These are phyloP conservation scores for Torymus tubicola DNA, from an alignment of 2,888 invertebrate genomes.

Conservation along the genomic window DNA sequence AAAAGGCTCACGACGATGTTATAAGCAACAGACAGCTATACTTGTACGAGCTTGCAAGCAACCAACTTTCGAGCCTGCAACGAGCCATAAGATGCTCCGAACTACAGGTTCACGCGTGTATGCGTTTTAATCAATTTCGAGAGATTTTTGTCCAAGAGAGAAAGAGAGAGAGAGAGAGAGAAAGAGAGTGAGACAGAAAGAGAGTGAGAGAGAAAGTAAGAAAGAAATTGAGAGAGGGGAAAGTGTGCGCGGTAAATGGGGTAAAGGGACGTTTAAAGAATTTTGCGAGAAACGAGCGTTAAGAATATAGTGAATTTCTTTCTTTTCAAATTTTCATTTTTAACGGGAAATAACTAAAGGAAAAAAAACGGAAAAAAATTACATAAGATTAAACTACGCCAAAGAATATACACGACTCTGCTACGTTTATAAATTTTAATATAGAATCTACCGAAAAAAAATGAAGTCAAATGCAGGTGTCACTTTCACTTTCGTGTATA, in stretches of 20 bases:
- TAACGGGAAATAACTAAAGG: slow-evolving; percentile 6
- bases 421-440: slow-evolving; percentile 61
- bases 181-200: not conserved
- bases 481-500: slow-evolving; percentile 63
- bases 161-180: not conserved
- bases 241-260: slow-evolving; percentile 20
- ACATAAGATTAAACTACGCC: slow-evolving; percentile 54
- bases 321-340: slow-evolving; percentile 14
- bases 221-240: slow-evolving; percentile 7
- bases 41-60: slow-evolving; percentile 9
- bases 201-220: not conserved
- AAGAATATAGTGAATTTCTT: slow-evolving; percentile 39
- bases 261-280: not conserved
- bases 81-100: not conserved
- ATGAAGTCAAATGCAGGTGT: slow-evolving; percentile 49
- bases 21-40: too few relatives aligned
- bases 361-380: slow-evolving; percentile 26
- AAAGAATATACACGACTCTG: slow-evolving; percentile 59
- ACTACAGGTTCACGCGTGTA: not conserved
- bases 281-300: slow-evolving; percentile 34
- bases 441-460: slow-evolving; percentile 51
- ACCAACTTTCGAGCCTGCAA: slow-evolving; percentile 6
- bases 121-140: slow-evolving; percentile 32
- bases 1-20: too few relatives aligned
- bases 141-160: slow-evolving; percentile 27